These are phyloP conservation scores for Sebastes oblongus DNA, from an alignment of 2,797 vertebrate species.

Conservation along the genomic window DNA sequence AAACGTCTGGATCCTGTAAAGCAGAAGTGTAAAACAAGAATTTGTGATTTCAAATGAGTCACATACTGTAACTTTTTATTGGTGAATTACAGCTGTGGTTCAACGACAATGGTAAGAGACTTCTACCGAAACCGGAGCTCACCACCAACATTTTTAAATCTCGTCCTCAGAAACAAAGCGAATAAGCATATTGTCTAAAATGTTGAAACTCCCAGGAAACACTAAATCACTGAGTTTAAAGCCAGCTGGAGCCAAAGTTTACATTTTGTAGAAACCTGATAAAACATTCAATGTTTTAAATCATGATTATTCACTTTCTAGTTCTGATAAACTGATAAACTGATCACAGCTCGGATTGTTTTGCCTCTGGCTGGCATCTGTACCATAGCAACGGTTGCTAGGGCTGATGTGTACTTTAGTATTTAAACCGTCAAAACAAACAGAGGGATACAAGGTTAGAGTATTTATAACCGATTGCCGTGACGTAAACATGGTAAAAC, in stretches of 20 bases:
- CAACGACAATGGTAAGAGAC: not conserved
- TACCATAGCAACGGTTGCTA: not conserved
- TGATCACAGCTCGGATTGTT: not conserved
- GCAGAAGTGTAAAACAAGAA: not conserved
- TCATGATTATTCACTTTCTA: not conserved
- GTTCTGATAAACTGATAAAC: not conserved
- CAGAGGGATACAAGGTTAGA: not conserved
- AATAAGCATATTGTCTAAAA: not conserved
- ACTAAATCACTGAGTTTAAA: not conserved
- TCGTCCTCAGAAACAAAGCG: not conserved
- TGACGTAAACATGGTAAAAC: not conserved
- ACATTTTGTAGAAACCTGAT: not conserved
- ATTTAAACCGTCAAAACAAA: conserved; percentile 1
- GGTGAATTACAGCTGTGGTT: not conserved
- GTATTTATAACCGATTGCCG: not conserved
- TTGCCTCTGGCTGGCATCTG: not conserved
- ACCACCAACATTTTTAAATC: not conserved
- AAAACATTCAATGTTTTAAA: not conserved
- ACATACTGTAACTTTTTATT: not conserved
- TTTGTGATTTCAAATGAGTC: not conserved
- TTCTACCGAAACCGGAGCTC: not conserved
- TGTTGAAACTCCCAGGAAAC: not conserved
- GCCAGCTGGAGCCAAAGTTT: not conserved
- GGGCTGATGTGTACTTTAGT: not conserved
- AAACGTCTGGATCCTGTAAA: not conserved